A percentile compares a stretch with the other conserved stretches of the same genome.
These are phyloP conservation scores for Clytia hemisphaerica DNA, from an alignment of 30 jellyfish, hydroid and myxozoan species.

Conservation along the genomic window DNA sequence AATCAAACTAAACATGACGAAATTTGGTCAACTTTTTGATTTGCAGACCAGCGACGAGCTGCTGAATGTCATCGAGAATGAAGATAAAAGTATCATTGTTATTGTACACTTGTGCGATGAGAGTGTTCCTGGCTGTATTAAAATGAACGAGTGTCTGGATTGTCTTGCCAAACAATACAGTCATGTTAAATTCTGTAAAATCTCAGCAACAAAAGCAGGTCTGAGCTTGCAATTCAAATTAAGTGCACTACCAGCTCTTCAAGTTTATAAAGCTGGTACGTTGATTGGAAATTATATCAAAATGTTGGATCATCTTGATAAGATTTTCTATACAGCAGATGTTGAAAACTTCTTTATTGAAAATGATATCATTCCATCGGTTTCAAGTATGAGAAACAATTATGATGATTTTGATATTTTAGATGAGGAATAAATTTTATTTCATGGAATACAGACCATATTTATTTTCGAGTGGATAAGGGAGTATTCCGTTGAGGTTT, in stretches of 20 bases:
- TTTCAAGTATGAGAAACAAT: too few species aligned
- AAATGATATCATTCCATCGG: too few species aligned
- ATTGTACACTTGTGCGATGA: conserved; percentile 62
- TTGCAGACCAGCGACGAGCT: conserved; percentile 39
- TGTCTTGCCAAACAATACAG: conserved; percentile 71
- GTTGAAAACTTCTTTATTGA: conserved; percentile 76
- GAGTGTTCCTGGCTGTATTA: conserved; percentile 48
- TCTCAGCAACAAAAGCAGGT: conserved; percentile 66
- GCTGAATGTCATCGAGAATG: conserved; percentile 54
- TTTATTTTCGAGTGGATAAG: too few species aligned
- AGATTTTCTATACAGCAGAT: conserved; percentile 71
- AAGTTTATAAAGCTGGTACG: conserved; percentile 66
- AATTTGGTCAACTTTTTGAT: conserved; percentile 50
- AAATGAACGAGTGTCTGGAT: conserved; percentile 70
- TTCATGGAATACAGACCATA: too few species aligned
- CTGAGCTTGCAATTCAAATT: conserved; percentile 48
- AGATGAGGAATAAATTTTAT: too few species aligned
- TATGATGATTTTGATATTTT: too few species aligned
- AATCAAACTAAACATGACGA: conserved; percentile 6
- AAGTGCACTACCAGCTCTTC: conserved; percentile 74
- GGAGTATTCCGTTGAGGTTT: too few species aligned
- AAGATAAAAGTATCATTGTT: conserved; percentile 47
- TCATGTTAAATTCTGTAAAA: conserved; percentile 36
- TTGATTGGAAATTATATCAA: conserved; percentile 53
- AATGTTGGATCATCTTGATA: conserved; percentile 62